A percentile compares a stretch with the other conserved stretches of the same genome.
phyloP scores from a whole-genome alignment of 2,888 invertebrate species.

The Philopedon plagiatum region DNA sequence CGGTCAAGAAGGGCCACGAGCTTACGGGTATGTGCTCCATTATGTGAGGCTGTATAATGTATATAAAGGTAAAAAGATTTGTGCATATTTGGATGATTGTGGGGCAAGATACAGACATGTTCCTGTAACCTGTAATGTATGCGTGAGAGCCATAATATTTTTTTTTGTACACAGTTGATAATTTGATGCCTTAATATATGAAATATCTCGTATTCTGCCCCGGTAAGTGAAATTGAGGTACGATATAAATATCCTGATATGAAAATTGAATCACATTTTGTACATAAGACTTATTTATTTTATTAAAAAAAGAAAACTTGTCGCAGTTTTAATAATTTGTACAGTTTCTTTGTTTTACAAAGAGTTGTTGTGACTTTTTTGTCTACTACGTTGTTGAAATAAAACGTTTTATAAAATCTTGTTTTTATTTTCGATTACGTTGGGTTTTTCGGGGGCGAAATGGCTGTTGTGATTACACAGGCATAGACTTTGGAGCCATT shows the following conservation, averaged over 20 bases:
- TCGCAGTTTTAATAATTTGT: slow-evolving; percentile 24
- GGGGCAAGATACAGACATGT: background rate
- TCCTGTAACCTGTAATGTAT: background rate
- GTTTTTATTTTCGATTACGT: slow-evolving; percentile 42
- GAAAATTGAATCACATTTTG: slow-evolving; percentile 31
- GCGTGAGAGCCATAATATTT: background rate
- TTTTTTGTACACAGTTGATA: no score
- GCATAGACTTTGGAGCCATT: background rate
- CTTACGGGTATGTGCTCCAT: slow-evolving; percentile 90
- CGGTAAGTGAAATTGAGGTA: background rate
- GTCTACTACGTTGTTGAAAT: slow-evolving; percentile 45
- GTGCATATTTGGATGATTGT: background rate
- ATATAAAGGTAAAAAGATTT: background rate
- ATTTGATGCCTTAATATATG: no score
- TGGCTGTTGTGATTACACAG: no score
- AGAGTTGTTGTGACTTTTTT: slow-evolving; percentile 43
- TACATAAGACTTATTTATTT: slow-evolving; percentile 40
- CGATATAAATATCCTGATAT: background rate
- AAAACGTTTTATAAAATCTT: slow-evolving; percentile 41
- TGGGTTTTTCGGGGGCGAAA: no score
- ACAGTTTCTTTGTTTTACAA: slow-evolving; percentile 33
- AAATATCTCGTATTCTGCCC: background rate
- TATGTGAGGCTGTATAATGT: slow-evolving; percentile 73
- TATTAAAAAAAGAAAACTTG: slow-evolving; percentile 30
- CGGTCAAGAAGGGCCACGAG: slow-evolving; percentile 82